Base-by-base conservation (phyloP, 2,888 invertebrate genomes). In the Andrena fulva region DNA sequence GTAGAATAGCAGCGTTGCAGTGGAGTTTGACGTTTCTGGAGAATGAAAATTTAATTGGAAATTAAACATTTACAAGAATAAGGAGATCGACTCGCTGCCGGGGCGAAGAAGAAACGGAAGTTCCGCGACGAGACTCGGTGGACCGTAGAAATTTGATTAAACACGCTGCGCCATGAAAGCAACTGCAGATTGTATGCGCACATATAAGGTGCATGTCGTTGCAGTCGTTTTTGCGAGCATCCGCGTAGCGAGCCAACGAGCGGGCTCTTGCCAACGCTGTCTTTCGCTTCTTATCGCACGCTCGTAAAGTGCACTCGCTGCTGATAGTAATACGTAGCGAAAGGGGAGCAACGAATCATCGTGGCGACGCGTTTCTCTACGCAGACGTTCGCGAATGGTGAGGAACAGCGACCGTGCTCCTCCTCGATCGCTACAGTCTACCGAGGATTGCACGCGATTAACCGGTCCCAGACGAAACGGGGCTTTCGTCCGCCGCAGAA, bases 271-370 rank as follows among this genome's bases (percentile, higher is more conserved):
- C 80, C 80, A 80, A 80, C 80, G 48, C 33, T 73, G 80, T 80
- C 72, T 80, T 80, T 72, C 73, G 67, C 62, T 80, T 80, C 80
- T 80, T 80, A 80, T 80, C 80, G 72, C 80, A 10, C 29, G 20
- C 66, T 80, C 73, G 81, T 80, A 80, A 80, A 80, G 62, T 73
- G 80, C 80, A 73, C 73, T 80, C 81, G 80, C 67, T 80, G 62
- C 63, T 80, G 73, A 80, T 80, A 80, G 63, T 73, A 50, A 50
- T 50, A 68, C 81, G 72, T 72, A 73, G 80, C 80, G 72, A 72
- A 80, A 80, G 67, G 54, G 35, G 54, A 54, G 54, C 24, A 60
- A 35, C 33, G 66, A 68, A 80, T 73, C 68, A 80, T 80, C 60
- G 48, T 27, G 35, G 48, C 62, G 72, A 80, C 73, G 48, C 67